Evolutionary conservation across 2,888 invertebrate genomes (phyloP).

Genomic region (Sinodicranocentrus sp.): DNA sequence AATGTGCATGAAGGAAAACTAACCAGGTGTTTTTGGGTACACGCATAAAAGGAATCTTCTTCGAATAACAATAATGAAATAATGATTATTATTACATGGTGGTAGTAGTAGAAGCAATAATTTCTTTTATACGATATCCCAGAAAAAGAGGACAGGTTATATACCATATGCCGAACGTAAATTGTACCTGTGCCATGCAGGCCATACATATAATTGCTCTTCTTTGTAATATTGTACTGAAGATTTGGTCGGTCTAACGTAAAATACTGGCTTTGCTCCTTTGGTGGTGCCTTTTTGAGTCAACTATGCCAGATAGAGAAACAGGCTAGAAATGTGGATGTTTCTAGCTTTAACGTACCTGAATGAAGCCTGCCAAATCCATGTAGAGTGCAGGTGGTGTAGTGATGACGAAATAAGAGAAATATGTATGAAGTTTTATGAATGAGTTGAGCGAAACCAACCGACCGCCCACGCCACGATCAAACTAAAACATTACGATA

Average conservation of each 20-base stretch:
- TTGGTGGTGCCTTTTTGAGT: neutral
- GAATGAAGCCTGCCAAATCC: conserved; percentile 12
- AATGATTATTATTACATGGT: neutral
- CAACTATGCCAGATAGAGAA: neutral
- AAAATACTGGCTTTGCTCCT: neutral
- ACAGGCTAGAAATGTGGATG: neutral
- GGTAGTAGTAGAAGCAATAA: conserved; percentile 6
- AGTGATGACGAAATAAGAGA: conserved; percentile 32
- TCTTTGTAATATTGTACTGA: no score
- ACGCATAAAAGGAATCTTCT: neutral
- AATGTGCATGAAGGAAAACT: no score
- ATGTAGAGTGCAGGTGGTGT: conserved; percentile 5
- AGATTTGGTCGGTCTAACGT: no score
- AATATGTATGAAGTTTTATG: conserved; percentile 45
- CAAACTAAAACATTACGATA: no score
- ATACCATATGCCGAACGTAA: neutral
- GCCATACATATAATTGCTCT: conserved; percentile 13
- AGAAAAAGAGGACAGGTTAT: conserved; percentile 16
- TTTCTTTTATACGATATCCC: neutral
- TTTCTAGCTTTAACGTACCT: no score
- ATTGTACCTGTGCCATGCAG: neutral
- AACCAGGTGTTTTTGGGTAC: neutral
- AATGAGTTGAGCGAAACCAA: conserved; percentile 25
- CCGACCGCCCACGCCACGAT: conserved; percentile 44
- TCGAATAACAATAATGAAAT: neutral